These are phyloP conservation scores for Macrotus californicus DNA, from an alignment of 2,113 vertebrate genomes.

Conservation along the genomic window DNA sequence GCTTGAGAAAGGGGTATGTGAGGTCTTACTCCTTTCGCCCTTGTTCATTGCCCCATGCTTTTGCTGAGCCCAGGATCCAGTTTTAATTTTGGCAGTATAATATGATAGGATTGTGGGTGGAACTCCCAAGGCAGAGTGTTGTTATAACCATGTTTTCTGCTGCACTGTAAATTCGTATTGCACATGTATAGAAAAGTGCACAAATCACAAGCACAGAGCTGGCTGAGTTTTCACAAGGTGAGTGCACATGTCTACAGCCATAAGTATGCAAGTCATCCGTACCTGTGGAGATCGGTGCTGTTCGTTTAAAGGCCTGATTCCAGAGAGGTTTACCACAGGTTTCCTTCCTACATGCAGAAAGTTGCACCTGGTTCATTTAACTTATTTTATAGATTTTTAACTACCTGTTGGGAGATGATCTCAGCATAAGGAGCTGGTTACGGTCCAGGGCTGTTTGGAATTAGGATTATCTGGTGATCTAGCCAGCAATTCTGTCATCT, in stretches of 20 bases:
- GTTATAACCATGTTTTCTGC: background rate
- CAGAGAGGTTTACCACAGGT: no score
- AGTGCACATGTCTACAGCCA: accelerated
- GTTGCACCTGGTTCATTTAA: background rate
- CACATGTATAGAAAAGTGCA: background rate
- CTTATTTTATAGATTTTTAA: background rate
- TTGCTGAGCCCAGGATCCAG: background rate
- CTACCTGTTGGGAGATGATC: background rate
- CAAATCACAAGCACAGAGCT: background rate
- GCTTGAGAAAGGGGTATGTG: background rate
- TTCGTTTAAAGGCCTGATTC: background rate
- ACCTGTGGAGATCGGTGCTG: background rate
- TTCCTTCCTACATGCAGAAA: background rate
- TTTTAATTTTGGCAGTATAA: background rate
- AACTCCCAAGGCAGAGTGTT: background rate
- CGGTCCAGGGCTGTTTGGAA: background rate
- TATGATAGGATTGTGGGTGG: background rate
- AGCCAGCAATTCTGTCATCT: background rate
- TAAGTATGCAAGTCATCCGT: background rate
- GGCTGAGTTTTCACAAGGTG: background rate
- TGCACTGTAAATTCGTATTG: background rate
- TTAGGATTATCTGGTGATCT: no score
- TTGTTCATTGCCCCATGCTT: no score
- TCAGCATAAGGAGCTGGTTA: no score
- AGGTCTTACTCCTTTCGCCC: background rate